Base-by-base conservation (phyloP, 2,797 vertebrate species). In the Macropodus opercularis region DNA sequence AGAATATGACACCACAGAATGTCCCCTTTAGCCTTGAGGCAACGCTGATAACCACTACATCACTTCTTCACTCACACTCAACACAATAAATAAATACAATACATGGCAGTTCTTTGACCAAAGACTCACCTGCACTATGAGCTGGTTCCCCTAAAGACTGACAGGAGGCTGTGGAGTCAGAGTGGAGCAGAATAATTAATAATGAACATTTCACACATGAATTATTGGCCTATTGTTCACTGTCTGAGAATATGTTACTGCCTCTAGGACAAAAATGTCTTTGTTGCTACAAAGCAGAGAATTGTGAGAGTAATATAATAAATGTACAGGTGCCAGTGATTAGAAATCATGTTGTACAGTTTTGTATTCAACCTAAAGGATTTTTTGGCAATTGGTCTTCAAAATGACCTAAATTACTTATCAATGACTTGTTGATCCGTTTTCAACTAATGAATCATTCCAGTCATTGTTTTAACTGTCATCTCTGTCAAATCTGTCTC, bases 131-230 rank as follows among this genome's bases (percentile, higher is more conserved):
- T 31, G 8, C 3, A 3, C 9, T 9, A 34, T 38, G 23, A 9
- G 2, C 17, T 19, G 9, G 69, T 46, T 67, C 21, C 68, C 40
- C 60, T 32, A 19, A 59, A 43, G 61, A 47, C 53, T 21, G 9
- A 1, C n/a, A 35, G 41, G 21, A 73, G 7, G 18, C 22, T 48
- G 35, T 56, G 0, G 31, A 53, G 53, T 43, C 48, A 48, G 10
- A 61, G 36, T 70, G n/a, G n/a, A n/a, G n/a, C n/a, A n/a, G n/a
- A n/a, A n/a, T n/a, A n/a, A n/a, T n/a, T n/a, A n/a, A n/a, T n/a
- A 26, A 69, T 75, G 29, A 63, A 54, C 53, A 58, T 72, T 60
- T 50, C 27, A 26, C 42, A 12, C 42, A n/a, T 64, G 55, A 72
- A 50, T 46, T 43, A 3, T 41, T 67, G 60, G 44, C 52, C 46